Evolutionary conservation across 2,888 invertebrate species (phyloP).

Genomic region (Megastigmus dorsalis): DNA sequence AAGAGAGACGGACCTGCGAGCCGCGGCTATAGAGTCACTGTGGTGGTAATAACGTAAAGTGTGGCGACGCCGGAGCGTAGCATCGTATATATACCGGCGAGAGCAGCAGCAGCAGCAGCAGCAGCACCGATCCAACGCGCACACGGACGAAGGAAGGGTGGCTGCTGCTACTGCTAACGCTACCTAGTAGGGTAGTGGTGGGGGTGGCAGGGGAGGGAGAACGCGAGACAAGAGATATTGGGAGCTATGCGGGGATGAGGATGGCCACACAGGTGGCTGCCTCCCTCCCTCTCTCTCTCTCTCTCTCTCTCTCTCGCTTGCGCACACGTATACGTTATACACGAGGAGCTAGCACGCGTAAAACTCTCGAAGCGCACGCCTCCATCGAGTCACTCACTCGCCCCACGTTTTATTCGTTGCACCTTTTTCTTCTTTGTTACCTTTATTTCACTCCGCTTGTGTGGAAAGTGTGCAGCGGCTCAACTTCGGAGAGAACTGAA

Average conservation of each 20-base stretch:
- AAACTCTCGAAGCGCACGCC: too few species aligned
- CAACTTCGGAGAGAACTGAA: too few species aligned
- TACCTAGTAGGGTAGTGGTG: neutral
- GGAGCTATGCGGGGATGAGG: neutral
- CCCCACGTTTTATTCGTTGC: too few species aligned
- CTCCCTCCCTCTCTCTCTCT: neutral
- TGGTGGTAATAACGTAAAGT: conserved; percentile 65
- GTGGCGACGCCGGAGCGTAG: conserved; percentile 60
- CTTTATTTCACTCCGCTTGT: too few species aligned
- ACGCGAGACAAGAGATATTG: neutral
- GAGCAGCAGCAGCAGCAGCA: too few species aligned
- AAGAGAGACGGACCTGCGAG: too few species aligned
- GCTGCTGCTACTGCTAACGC: too few species aligned
- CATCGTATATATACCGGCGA: conserved; percentile 65
- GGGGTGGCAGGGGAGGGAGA: neutral
- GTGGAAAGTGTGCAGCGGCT: too few species aligned
- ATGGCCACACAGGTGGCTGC: conserved; percentile 37
- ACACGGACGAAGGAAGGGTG: neutral
- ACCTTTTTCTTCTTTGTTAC: too few species aligned
- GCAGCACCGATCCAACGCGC: conserved; percentile 49
- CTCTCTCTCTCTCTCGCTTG: neutral
- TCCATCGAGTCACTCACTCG: too few species aligned
- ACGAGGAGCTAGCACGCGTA: too few species aligned
- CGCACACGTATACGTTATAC: neutral
- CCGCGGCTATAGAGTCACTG: conserved; percentile 58